A percentile compares a stretch with the other conserved stretches of the same genome.
These are phyloP conservation scores for Gymnopithys bicolor DNA, from an alignment of 2,797 vertebrate species.

Conservation along the genomic window DNA sequence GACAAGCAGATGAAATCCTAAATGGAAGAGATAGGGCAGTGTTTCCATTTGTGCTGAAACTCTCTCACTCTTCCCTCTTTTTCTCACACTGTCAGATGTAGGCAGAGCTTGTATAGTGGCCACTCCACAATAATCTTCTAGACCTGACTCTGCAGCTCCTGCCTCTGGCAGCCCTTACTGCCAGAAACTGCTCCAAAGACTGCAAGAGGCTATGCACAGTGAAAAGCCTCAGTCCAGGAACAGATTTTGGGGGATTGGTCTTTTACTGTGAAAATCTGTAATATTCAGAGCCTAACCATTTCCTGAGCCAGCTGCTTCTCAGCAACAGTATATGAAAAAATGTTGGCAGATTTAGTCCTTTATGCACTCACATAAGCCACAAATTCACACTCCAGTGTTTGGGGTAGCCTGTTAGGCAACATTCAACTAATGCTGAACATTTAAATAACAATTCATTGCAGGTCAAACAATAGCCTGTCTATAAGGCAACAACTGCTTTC, in stretches of 20 bases:
- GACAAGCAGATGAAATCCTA: constrained; percentile 67
- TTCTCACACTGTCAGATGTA: background rate
- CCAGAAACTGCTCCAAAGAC: background rate
- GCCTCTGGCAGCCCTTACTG: background rate
- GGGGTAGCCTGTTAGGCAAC: background rate
- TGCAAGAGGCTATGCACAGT: background rate
- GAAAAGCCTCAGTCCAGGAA: background rate
- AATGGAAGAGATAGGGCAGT: constrained; percentile 42
- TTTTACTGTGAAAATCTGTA: constrained; percentile 5
- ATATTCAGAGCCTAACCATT: background rate
- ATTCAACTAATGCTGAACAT: background rate
- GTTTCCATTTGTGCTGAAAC: constrained; percentile 32
- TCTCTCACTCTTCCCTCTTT: constrained; percentile 12
- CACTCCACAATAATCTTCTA: background rate
- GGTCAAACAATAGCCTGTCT: background rate
- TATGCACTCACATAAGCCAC: background rate
- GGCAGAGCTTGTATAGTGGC: background rate
- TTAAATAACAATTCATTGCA: background rate
- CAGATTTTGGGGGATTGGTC: background rate
- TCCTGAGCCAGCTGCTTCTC: constrained; percentile 28
- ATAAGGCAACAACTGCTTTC: background rate
- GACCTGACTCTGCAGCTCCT: background rate
- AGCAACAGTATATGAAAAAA: background rate
- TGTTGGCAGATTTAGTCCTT: constrained; percentile 8
- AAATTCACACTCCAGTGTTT: constrained; percentile 18